Conservation (phyloP, 2,113 vertebrate genomes). For the Mungos mungo region DNA sequence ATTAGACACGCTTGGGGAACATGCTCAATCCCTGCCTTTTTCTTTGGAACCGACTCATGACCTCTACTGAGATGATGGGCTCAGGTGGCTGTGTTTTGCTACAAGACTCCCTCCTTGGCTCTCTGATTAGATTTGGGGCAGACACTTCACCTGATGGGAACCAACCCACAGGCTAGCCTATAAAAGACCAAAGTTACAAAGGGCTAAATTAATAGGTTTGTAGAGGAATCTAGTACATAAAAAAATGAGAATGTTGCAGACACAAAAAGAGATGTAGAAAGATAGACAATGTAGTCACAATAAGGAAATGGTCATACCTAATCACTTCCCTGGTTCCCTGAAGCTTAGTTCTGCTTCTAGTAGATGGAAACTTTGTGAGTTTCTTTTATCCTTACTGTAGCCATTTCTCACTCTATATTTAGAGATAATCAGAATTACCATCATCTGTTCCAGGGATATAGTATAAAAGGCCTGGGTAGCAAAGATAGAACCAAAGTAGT, state of each 20-base stretch:
- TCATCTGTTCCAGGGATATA: neutral
- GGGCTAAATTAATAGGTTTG: neutral
- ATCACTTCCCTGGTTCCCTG: neutral
- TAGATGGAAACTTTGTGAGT: neutral
- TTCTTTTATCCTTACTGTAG: neutral
- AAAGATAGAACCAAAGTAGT: neutral
- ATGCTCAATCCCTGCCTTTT: neutral
- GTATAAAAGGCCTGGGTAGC: neutral
- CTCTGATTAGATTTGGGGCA: neutral
- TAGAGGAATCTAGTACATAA: neutral
- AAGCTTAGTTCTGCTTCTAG: neutral
- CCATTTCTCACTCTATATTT: neutral
- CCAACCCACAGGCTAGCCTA: neutral
- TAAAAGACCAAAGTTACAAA: neutral
- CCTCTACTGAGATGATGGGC: neutral
- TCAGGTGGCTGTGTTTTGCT: neutral
- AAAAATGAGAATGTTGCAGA: neutral
- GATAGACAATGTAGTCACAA: neutral
- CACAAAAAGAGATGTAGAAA: neutral
- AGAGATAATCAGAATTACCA: neutral
- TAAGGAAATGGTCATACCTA: neutral
- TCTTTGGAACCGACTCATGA: neutral
- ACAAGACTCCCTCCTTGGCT: neutral
- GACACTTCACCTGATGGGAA: neutral
- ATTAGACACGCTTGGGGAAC: neutral